These are phyloP conservation scores for Lutraria lutraria DNA, from an alignment of 2,888 invertebrate species.

Conservation along the genomic window DNA sequence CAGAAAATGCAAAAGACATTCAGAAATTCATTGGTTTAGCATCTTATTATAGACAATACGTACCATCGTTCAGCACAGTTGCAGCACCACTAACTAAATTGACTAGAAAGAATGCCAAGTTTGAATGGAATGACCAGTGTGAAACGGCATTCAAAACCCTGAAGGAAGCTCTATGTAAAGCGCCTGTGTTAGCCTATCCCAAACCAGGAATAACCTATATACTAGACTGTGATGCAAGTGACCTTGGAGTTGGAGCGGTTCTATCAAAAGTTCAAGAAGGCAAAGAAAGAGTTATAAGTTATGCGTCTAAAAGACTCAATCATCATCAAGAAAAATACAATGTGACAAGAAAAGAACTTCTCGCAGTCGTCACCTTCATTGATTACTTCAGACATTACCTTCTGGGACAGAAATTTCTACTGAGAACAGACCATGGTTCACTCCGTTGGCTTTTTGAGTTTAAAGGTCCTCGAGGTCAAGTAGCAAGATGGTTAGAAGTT, in stretches of 20 bases:
- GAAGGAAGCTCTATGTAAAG: too few relatives aligned
- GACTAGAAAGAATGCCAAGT: neutral
- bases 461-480: neutral
- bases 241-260: constrained; percentile 52
- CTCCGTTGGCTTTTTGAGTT: neutral
- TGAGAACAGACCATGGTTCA: constrained; percentile 36
- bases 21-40: too few relatives aligned
- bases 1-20: too few relatives aligned
- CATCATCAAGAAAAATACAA: neutral
- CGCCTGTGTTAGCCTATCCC: too few relatives aligned
- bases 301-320: neutral
- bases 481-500: neutral
- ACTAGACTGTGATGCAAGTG: too few relatives aligned
- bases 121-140: too few relatives aligned
- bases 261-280: neutral
- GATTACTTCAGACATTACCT: constrained; percentile 38
- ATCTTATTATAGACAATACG: neutral
- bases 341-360: constrained; percentile 24
- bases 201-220: too few relatives aligned
- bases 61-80: constrained; percentile 9
- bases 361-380: constrained; percentile 28
- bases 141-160: too few relatives aligned
- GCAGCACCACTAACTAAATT: constrained; percentile 1
- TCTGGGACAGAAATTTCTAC: constrained; percentile 33
- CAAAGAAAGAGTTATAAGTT: neutral